Conservation (phyloP, 2,113 vertebrate species). For the Anas platyrhynchos region DNA sequence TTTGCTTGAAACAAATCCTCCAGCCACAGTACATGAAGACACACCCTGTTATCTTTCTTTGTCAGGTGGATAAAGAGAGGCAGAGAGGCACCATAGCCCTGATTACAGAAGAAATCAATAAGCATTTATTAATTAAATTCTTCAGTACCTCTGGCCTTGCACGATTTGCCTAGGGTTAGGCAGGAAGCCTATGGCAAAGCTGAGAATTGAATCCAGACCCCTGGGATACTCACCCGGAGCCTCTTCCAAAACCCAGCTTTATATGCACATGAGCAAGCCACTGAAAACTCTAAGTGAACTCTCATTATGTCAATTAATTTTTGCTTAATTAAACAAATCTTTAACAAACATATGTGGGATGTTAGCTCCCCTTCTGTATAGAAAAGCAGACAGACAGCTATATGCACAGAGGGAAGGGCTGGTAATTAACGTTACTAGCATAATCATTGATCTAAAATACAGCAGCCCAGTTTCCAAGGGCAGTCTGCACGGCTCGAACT, state of each 20-base stretch:
- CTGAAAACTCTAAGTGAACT: conserved; percentile 51
- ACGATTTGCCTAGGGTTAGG: not conserved
- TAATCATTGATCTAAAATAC: not conserved
- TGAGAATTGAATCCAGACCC: conserved; percentile 55
- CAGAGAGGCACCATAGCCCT: not conserved
- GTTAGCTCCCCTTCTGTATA: not conserved
- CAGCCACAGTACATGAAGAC: not conserved
- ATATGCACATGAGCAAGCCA: not conserved
- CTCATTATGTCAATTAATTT: conserved; percentile 58
- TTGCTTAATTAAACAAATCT: conserved; percentile 53
- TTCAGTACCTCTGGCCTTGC: not conserved
- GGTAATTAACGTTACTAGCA: not conserved
- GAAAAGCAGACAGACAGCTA: not conserved
- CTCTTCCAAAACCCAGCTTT: conserved; percentile 15
- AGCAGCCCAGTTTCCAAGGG: not conserved
- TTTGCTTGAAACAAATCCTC: not conserved
- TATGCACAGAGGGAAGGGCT: not conserved
- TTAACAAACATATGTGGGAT: not conserved
- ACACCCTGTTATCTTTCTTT: not conserved
- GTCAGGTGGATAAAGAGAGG: not conserved
- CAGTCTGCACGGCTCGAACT: not conserved
- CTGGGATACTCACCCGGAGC: not conserved
- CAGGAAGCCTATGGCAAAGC: not conserved
- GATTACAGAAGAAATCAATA: not conserved
- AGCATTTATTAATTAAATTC: not conserved